These are phyloP conservation scores for Crossaster papposus DNA, from an alignment of 53 echinoderm and acorn worm species.

Conservation along the genomic window DNA sequence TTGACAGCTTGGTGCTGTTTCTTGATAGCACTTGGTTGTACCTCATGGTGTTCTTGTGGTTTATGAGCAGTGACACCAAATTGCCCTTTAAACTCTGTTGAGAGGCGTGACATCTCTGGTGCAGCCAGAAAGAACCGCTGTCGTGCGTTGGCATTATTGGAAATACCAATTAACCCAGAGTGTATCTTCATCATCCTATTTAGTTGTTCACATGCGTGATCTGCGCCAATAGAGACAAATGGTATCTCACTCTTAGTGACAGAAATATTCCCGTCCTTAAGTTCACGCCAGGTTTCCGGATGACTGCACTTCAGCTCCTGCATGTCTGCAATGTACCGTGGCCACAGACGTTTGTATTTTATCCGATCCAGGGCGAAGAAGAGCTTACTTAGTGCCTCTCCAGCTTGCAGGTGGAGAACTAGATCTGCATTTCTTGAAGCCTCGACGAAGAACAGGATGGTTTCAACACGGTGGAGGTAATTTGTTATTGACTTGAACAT, in stretches of 20 bases:
- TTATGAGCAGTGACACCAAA: slow-evolving; percentile 37
- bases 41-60: slow-evolving; percentile 46
- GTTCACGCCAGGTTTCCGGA: slow-evolving; percentile 49
- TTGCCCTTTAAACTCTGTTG: slow-evolving; percentile 67
- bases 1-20: slow-evolving; percentile 23
- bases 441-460: slow-evolving; percentile 58
- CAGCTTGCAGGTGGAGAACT: slow-evolving; percentile 40
- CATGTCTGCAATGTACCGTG: slow-evolving; percentile 72
- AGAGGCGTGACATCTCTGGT: slow-evolving; percentile 59
- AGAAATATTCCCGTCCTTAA: slow-evolving; percentile 57
- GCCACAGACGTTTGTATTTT: slow-evolving; percentile 70
- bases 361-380: slow-evolving; percentile 69
- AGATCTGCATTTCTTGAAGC: slow-evolving; percentile 61
- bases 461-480: slow-evolving; percentile 64
- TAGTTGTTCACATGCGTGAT: slow-evolving; percentile 66
- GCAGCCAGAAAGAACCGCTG: slow-evolving; percentile 62
- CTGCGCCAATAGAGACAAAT: slow-evolving; percentile 66
- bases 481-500: slow-evolving; percentile 77
- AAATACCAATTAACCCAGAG: slow-evolving; percentile 64
- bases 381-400: slow-evolving; percentile 41
- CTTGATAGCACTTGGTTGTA: slow-evolving; percentile 55
- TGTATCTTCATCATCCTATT: slow-evolving; percentile 63
- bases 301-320: slow-evolving; percentile 47
- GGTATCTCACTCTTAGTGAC: slow-evolving; percentile 69
- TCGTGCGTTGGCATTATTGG: slow-evolving; percentile 65